Conservation (phyloP, 2,113 vertebrate genomes). For the Tupaia tana region DNA sequence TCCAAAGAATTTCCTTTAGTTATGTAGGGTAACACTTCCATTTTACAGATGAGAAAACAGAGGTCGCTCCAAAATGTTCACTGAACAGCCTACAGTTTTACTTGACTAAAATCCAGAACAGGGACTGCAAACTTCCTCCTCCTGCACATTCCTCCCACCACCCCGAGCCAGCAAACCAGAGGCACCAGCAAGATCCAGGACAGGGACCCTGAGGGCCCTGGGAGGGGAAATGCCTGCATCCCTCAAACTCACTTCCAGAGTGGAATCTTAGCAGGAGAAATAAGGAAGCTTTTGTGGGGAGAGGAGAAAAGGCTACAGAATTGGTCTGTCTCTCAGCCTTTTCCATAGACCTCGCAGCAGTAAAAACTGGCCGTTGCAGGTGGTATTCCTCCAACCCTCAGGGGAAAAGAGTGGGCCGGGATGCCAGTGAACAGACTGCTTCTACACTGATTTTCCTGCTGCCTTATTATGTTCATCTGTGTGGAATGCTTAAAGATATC, state of each 20-base stretch:
- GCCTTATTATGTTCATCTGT: background rate
- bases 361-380: background rate
- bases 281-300: background rate
- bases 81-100: background rate
- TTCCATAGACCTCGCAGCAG: background rate
- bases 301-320: background rate
- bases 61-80: background rate
- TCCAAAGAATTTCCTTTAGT: background rate
- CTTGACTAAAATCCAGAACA: background rate
- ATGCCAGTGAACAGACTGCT: background rate
- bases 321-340: background rate
- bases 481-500: background rate
- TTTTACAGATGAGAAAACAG: background rate
- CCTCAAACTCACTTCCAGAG: background rate
- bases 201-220: background rate
- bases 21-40: background rate
- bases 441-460: background rate
- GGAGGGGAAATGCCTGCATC: fast-evolving
- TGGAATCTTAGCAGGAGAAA: background rate
- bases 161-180: background rate
- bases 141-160: background rate
- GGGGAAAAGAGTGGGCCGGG: too few relatives aligned
- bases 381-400: background rate
- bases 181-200: background rate
- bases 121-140: background rate